Percentiles rank a stretch among this genome's conserved stretches.
phyloP scores from a whole-genome alignment of 2,888 invertebrate genomes.

The Globia sparganii region DNA sequence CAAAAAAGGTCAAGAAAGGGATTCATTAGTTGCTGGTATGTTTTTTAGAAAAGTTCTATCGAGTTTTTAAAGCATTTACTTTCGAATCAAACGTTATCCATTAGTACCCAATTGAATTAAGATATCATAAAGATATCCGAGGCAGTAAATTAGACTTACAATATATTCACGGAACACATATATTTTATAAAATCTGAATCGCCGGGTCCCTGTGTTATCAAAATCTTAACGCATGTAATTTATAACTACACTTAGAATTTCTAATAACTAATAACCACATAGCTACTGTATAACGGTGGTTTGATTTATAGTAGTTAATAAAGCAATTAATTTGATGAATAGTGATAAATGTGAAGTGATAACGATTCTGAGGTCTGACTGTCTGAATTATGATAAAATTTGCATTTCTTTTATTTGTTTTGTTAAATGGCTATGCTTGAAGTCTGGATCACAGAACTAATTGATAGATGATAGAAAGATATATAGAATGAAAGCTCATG shows the following conservation, averaged over 20 bases:
- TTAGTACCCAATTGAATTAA: constrained; percentile 34
- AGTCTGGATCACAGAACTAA: not conserved
- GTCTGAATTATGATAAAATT: constrained; percentile 20
- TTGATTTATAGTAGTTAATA: constrained; percentile 67
- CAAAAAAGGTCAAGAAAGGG: not conserved
- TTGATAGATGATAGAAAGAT: not conserved
- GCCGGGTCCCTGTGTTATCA: constrained; percentile 40
- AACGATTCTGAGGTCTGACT: constrained; percentile 26
- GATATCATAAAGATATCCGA: constrained; percentile 27
- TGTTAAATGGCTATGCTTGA: not conserved
- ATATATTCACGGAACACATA: too few species aligned
- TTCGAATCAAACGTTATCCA: constrained; percentile 14
- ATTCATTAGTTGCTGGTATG: not conserved
- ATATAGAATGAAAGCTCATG: not conserved
- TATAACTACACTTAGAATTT: constrained; percentile 52
- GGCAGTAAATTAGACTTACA: constrained; percentile 39
- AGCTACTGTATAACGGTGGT: constrained; percentile 64
- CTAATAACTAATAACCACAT: constrained; percentile 59
- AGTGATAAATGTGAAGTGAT: constrained; percentile 43
- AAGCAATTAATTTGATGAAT: constrained; percentile 68
- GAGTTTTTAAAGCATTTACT: not conserved
- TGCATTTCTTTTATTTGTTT: constrained; percentile 37
- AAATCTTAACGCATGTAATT: constrained; percentile 47
- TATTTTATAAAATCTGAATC: constrained; percentile 39
- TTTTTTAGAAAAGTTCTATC: not conserved